Evolutionary conservation across 2,113 vertebrate species (phyloP).

Genomic region (Hirundichthys speculiger): DNA sequence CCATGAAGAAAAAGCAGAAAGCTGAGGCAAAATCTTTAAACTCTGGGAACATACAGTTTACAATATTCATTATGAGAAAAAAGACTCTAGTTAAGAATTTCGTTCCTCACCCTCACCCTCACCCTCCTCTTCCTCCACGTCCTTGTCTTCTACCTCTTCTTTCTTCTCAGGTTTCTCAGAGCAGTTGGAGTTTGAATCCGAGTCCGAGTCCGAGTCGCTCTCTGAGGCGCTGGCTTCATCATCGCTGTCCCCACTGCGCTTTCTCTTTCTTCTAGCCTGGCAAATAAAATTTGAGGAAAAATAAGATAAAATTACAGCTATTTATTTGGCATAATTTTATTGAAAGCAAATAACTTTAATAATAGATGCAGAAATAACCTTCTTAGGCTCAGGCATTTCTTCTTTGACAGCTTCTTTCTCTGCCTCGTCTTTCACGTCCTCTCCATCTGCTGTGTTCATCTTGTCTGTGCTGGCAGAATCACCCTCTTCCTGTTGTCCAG

Average conservation of each 20-base stretch:
- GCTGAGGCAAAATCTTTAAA: background rate
- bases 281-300: too few species aligned
- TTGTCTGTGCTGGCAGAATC: slow-evolving; percentile 70
- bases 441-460: slow-evolving; percentile 46
- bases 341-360: background rate
- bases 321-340: background rate
- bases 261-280: slow-evolving; percentile 85
- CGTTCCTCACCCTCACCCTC: slow-evolving; percentile 59
- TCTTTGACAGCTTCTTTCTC: slow-evolving; percentile 79
- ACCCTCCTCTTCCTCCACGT: slow-evolving; percentile 69
- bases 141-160: slow-evolving; percentile 71
- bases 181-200: slow-evolving; percentile 79
- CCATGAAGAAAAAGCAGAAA: slow-evolving; percentile 9
- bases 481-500: slow-evolving; percentile 65
- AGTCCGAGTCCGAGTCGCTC: slow-evolving; percentile 84
- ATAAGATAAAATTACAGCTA: background rate
- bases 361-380: slow-evolving; percentile 66
- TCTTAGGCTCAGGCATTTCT: slow-evolving; percentile 82
- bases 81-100: background rate
- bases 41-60: background rate
- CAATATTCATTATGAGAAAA: background rate
- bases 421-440: slow-evolving; percentile 50
- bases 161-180: slow-evolving; percentile 82
- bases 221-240: slow-evolving; percentile 88
- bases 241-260: slow-evolving; percentile 88